These are phyloP conservation scores for Eremobia ochroleuca DNA, from an alignment of 2,888 invertebrate genomes.

Conservation along the genomic window DNA sequence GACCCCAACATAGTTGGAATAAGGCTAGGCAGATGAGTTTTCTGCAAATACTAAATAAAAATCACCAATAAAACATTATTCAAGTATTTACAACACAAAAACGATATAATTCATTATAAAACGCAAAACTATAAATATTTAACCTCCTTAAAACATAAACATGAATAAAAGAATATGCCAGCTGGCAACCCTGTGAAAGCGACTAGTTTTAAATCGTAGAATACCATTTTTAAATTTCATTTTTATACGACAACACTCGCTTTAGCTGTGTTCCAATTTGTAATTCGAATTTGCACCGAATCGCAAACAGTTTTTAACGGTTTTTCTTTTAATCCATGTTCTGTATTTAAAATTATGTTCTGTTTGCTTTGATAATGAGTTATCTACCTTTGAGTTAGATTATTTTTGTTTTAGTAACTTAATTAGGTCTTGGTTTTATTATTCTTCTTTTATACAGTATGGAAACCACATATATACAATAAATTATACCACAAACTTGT, in stretches of 20 bases:
- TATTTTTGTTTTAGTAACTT: slow-evolving; percentile 16
- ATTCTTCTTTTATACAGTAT: not conserved
- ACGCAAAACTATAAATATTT: slow-evolving; percentile 55
- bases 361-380: slow-evolving; percentile 61
- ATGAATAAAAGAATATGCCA: slow-evolving; percentile 65
- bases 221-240: slow-evolving; percentile 69
- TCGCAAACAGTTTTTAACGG: slow-evolving; percentile 69
- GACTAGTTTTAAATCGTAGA: slow-evolving; percentile 69
- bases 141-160: slow-evolving; percentile 45
- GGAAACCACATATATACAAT: too few species aligned
- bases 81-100: slow-evolving; percentile 17
- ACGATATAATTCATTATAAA: slow-evolving; percentile 49
- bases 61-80: not conserved
- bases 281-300: slow-evolving; percentile 71
- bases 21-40: too few species aligned
- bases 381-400: slow-evolving; percentile 26
- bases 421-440: not conserved
- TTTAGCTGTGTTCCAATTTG: slow-evolving; percentile 71
- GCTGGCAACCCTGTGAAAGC: slow-evolving; percentile 64
- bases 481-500: too few species aligned
- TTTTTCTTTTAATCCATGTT: slow-evolving; percentile 66
- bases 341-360: slow-evolving; percentile 59
- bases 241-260: slow-evolving; percentile 71
- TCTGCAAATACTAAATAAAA: not conserved
- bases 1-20: too few species aligned